A percentile compares a stretch with the other conserved stretches of the same genome.
Conservation (phyloP, 2,113 vertebrate genomes). For the Plectropomus leopardus region DNA sequence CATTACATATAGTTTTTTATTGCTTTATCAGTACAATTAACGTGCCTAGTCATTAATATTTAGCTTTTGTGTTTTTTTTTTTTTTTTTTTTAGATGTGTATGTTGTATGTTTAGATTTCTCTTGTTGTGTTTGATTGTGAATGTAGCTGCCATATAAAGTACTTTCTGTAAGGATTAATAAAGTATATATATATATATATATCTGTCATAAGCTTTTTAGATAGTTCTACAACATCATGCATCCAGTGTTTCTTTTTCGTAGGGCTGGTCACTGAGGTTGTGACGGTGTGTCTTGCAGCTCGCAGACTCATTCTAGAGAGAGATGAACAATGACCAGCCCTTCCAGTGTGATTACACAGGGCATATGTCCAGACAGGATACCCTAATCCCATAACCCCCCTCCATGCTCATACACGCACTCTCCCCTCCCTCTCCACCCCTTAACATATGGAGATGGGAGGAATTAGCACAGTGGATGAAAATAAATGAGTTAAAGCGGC, state of each 20-base stretch:
- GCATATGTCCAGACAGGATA: constrained; percentile 77
- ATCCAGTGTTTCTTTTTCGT: background rate
- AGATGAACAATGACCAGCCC: constrained; percentile 46
- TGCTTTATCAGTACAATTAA: no score
- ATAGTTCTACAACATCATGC: background rate
- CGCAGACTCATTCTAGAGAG: constrained; percentile 17
- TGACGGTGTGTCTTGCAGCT: background rate
- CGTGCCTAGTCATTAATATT: no score
- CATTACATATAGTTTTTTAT: no score
- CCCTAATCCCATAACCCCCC: constrained; percentile 70
- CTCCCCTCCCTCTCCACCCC: constrained; percentile 24
- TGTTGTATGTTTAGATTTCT: no score
- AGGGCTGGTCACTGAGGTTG: background rate
- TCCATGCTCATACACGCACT: background rate
- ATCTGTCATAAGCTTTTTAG: no score
- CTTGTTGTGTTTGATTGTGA: no score
- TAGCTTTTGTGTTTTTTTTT: no score
- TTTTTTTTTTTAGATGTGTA: no score
- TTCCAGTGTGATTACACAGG: constrained; percentile 62
- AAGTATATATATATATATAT: no score
- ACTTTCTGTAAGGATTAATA: no score
- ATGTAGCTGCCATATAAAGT: no score
- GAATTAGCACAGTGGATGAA: constrained; percentile 83
- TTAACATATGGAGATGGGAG: constrained; percentile 83
- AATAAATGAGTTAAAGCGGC: constrained; percentile 82